Conservation (phyloP, 1,140 invertebrate genomes). For the Drosophila novamexicana region DNA sequence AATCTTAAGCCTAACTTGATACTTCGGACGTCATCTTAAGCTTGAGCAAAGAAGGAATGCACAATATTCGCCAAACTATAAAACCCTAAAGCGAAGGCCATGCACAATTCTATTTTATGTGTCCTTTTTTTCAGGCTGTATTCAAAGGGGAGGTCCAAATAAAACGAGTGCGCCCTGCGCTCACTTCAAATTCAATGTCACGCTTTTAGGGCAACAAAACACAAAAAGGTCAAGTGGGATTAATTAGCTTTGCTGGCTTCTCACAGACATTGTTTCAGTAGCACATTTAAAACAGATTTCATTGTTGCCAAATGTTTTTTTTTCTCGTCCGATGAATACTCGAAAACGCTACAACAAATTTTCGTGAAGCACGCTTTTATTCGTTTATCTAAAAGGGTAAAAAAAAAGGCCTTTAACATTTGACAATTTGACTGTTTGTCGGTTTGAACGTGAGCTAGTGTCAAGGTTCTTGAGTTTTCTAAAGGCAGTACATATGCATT, state of each 20-base stretch:
- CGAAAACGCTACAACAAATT: background rate
- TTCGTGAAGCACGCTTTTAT: background rate
- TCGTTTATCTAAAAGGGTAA: no score
- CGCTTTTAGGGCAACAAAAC: slow-evolving; percentile 19
- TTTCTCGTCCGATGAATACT: background rate
- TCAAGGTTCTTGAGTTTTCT: no score
- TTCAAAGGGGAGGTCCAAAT: slow-evolving; percentile 1
- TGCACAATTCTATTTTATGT: background rate
- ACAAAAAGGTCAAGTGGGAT: slow-evolving; percentile 49
- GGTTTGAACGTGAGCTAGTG: no score
- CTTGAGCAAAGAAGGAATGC: background rate
- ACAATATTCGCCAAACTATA: slow-evolving; percentile 1
- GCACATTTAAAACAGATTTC: slow-evolving; percentile 17
- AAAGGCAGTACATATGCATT: no score
- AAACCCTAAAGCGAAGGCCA: slow-evolving; percentile 9
- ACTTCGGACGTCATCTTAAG: no score
- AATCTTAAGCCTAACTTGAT: no score
- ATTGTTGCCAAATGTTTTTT: slow-evolving; percentile 11
- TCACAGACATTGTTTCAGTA: slow-evolving; percentile 15
- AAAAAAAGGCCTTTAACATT: no score
- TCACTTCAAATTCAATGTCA: slow-evolving; percentile 5
- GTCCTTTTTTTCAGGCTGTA: background rate
- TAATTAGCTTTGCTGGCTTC: slow-evolving; percentile 43
- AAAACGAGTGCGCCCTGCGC: background rate
- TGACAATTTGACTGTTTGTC: no score